Base-by-base conservation (phyloP, 1,140 invertebrate genomes). In the Adoxophyes honmai region DNA sequence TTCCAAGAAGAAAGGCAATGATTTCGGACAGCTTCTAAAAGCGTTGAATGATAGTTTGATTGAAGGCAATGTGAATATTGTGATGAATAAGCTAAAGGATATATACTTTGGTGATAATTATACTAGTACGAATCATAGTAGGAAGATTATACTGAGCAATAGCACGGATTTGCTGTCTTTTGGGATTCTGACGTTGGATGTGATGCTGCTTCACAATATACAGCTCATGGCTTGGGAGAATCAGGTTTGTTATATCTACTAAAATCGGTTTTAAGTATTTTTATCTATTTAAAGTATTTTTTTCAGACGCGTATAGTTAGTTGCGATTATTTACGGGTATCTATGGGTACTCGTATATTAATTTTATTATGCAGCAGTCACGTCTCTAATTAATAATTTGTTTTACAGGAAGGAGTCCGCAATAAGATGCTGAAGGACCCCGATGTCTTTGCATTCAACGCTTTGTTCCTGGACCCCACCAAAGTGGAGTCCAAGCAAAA, bases 171-270 rank as follows among this genome's bases (percentile, higher is more conserved):
- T 91, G 6, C 60, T 91, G 0, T 91, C 91, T 0, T 91, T 92
- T 59, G 91, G 91, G 0, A 88, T 92, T 16, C 66, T 92, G 56
- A 91, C 91, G 0, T 77, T 92, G 57, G 91, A 92, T 68, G 85
- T 92, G 0, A 90, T 92, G 73, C 65, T 92, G 16, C 61, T 92
- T 4, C 91, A 91, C 67, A 92, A 92, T 69, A 91, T 92, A 34
- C 92, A 92, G 64, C 70, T 89, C 8, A 90, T 91, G 77, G 90
- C 90, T 0, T 89, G 90, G 85, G 89, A 91, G 62, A 90, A 86
- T 67, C 86, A 89, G 75, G 89, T 90, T 55, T 33, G 34, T 55
- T 36, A 39, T 9, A 54, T 48, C 36, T n/a, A n/a, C n/a, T n/a
- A n/a, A n/a, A n/a, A n/a, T n/a, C n/a, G n/a, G n/a, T n/a, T n/a